These are phyloP conservation scores for Calliphora vomitoria DNA, from an alignment of 2,888 invertebrate genomes.

Conservation along the genomic window DNA sequence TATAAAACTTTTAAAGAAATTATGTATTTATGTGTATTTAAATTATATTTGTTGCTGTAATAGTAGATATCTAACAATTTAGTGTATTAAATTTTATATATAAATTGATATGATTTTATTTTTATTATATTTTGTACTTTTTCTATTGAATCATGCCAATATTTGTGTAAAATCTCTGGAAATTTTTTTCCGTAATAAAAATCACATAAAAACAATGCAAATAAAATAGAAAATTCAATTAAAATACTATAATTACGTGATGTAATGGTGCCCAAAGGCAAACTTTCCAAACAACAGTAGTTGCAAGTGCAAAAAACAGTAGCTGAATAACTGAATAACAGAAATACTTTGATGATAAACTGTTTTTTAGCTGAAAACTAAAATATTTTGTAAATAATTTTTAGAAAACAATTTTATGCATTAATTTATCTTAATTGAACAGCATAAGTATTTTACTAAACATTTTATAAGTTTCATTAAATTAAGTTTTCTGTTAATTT, in stretches of 20 bases:
- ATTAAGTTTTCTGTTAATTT: not conserved
- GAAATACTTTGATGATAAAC: too few relatives aligned
- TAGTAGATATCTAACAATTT: not conserved
- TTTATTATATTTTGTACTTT: not conserved
- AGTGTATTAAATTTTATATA: conserved; percentile 27
- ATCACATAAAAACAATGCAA: conserved; percentile 9
- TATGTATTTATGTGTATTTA: too few relatives aligned
- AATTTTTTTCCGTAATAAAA: not conserved
- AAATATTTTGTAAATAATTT: too few relatives aligned
- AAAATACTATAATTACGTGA: conserved; percentile 63
- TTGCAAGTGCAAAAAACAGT: not conserved
- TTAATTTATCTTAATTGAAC: too few relatives aligned
- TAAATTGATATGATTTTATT: not conserved
- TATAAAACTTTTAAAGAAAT: too few relatives aligned
- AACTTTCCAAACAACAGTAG: conserved; percentile 24
- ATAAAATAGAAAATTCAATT: conserved; percentile 62
- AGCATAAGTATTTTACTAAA: too few relatives aligned
- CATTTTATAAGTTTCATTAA: too few relatives aligned
- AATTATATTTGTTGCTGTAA: too few relatives aligned
- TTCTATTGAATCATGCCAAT: conserved; percentile 1
- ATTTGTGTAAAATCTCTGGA: not conserved
- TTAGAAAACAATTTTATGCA: too few relatives aligned
- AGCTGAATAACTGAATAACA: too few relatives aligned
- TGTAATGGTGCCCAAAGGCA: conserved; percentile 12
- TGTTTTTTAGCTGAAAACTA: too few relatives aligned